Evolutionary conservation across 1,140 invertebrate genomes (phyloP), one percentile per base, ranked within the genome.

Genomic region (Neodiprion fabricii): DNA sequence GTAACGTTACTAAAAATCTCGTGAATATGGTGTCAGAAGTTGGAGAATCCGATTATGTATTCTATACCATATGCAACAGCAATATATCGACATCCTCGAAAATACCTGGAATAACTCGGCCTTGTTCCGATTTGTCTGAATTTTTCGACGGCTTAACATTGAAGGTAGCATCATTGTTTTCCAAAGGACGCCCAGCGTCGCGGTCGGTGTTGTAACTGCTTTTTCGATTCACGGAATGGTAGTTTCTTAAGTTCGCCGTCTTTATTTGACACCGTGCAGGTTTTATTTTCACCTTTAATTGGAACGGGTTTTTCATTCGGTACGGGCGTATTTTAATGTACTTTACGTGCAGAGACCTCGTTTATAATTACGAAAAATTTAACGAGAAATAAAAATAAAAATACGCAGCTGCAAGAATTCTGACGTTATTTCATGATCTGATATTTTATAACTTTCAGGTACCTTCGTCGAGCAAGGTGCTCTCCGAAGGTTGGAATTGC

Each of bases 401-500:
- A 5, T 40, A 40, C 28, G 28, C 28, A 3, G 28, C 5, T 12
- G 1, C 7, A n/a, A 23, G 9, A 70, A 21, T 70, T 4, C 14
- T 70, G 7, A 8, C 28, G 7, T 17, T 8, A 67, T 17, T 23
- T 67, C 9, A 17, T 12, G n/a, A 14, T 3, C 0, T 0, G 4
- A 40, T 40, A 40, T 40, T 40, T 40, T 76, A 12, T 72, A 78
- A 76, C 79, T 88, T 88, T 74, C 86, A 94, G 91, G 92, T 95
- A 79, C 92, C 93, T 40, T 87, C 92, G 71, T 87, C 90, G 48
- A 89, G 91, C 14, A 90, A 90, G 72, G 89, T 94, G 17, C 85
- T 93, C 11, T 86, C 86, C 28, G 91, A 90, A 9, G 86, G 89
- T 61, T 94, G 91, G 82, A 95, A 96, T 82, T 96, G 95, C 81